Percentiles rank a stretch among this genome's conserved stretches.
These are phyloP conservation scores for Eumaeus atala DNA, from an alignment of 1,140 invertebrate species.

Conservation along the genomic window DNA sequence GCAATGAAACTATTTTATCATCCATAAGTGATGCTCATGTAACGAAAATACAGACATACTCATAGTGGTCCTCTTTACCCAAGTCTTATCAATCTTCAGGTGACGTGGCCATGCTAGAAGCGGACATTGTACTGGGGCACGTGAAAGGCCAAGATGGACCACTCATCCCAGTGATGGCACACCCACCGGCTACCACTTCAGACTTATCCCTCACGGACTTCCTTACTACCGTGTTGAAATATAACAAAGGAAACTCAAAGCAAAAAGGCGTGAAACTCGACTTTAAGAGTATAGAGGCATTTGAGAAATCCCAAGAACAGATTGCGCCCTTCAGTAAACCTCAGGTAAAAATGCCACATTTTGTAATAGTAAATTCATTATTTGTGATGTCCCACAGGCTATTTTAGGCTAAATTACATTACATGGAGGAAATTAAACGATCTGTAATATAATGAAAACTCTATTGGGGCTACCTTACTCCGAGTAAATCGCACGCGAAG, in stretches of 20 bases:
- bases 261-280: constrained; percentile 88
- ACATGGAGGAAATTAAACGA: too few relatives aligned
- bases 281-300: constrained; percentile 88
- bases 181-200: constrained; percentile 83
- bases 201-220: constrained; percentile 87
- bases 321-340: constrained; percentile 51
- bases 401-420: too few relatives aligned
- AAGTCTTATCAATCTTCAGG: constrained; percentile 64
- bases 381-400: too few relatives aligned
- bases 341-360: constrained; percentile 30
- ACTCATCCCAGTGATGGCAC: constrained; percentile 87
- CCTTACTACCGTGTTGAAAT: constrained; percentile 75
- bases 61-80: too few relatives aligned
- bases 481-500: too few relatives aligned
- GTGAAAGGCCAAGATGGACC: constrained; percentile 64
- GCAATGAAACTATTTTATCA: too few relatives aligned
- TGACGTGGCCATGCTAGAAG: constrained; percentile 88
- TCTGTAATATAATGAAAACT: too few relatives aligned
- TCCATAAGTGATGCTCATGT: too few relatives aligned
- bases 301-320: constrained; percentile 78
- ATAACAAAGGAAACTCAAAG: constrained; percentile 59
- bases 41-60: too few relatives aligned
- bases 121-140: constrained; percentile 85
- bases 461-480: too few relatives aligned
- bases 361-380: neutral